phyloP scores from a whole-genome alignment of 2,113 vertebrate species.

The Atractosteus spatula region DNA sequence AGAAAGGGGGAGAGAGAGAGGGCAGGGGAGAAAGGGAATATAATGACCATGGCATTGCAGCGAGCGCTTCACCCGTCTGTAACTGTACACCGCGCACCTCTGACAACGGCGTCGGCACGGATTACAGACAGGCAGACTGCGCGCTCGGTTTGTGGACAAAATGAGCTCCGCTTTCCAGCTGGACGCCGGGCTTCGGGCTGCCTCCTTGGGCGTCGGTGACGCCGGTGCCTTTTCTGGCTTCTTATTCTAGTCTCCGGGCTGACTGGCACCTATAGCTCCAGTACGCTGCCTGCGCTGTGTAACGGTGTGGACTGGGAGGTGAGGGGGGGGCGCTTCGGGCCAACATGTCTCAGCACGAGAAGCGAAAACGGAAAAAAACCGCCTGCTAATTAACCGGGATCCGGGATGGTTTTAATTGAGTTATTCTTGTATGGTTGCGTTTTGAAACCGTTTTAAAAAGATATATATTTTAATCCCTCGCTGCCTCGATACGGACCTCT shows the following conservation, averaged over 20 bases:
- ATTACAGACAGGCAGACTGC: conserved; percentile 47
- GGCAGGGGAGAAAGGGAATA: conserved; percentile 35
- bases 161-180: conserved; percentile 71
- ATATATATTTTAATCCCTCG: too few species aligned
- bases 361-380: conserved; percentile 42
- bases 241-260: conserved; percentile 51
- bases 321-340: too few species aligned
- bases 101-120: conserved; percentile 43
- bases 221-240: conserved; percentile 28
- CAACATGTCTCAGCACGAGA: conserved; percentile 33
- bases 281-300: conserved; percentile 48
- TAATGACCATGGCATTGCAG: conserved; percentile 60
- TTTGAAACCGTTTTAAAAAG: too few species aligned
- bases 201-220: conserved; percentile 56
- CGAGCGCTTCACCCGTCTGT: conserved; percentile 43
- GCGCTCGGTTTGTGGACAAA: conserved; percentile 58
- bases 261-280: conserved; percentile 48
- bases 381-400: not conserved
- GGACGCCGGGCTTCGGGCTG: conserved; percentile 71
- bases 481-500: too few species aligned
- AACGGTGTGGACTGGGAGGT: not conserved
- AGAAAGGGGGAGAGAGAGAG: conserved; percentile 27
- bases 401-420: not conserved
- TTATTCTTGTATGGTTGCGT: too few species aligned
- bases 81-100: conserved; percentile 52